These are phyloP conservation scores for Phataginus tetradactyla DNA, from an alignment of 2,797 vertebrate species.

Conservation along the genomic window DNA sequence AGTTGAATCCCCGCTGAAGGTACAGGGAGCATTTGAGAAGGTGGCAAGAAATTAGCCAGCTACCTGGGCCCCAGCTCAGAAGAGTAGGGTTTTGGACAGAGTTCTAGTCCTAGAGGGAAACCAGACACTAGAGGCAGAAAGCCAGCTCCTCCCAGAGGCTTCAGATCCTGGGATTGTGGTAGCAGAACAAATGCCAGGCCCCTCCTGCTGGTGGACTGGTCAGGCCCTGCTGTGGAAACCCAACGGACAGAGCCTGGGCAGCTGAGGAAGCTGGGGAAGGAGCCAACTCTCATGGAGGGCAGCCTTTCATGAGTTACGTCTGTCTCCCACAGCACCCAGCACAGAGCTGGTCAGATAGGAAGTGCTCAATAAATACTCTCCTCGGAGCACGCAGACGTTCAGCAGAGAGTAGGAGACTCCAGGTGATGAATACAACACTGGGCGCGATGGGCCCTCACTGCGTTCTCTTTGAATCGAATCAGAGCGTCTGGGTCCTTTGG, in stretches of 20 bases:
- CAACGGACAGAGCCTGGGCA: neutral
- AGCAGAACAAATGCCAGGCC: neutral
- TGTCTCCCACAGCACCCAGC: neutral
- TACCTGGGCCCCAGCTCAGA: neutral
- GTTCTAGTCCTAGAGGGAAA: neutral
- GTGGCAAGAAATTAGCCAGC: neutral
- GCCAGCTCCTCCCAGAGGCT: neutral
- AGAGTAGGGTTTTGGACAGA: neutral
- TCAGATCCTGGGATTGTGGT: neutral
- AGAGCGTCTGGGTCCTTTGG: neutral
- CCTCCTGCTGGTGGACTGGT: neutral
- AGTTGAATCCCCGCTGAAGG: neutral
- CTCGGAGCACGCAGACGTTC: neutral
- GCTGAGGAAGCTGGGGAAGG: neutral
- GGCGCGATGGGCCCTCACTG: too few relatives aligned
- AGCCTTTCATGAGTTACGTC: neutral
- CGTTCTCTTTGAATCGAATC: neutral
- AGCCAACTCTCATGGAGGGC: rapidly evolving
- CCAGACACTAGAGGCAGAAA: neutral
- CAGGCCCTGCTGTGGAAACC: neutral
- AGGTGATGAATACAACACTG: rapidly evolving
- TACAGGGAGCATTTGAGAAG: neutral
- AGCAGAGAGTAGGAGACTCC: neutral
- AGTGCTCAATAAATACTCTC: neutral
- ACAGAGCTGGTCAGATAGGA: neutral